Evolutionary conservation across 2,888 invertebrate genomes (phyloP), one percentile per base, ranked within the genome.

Genomic region (Dermolepida albohirtum): DNA sequence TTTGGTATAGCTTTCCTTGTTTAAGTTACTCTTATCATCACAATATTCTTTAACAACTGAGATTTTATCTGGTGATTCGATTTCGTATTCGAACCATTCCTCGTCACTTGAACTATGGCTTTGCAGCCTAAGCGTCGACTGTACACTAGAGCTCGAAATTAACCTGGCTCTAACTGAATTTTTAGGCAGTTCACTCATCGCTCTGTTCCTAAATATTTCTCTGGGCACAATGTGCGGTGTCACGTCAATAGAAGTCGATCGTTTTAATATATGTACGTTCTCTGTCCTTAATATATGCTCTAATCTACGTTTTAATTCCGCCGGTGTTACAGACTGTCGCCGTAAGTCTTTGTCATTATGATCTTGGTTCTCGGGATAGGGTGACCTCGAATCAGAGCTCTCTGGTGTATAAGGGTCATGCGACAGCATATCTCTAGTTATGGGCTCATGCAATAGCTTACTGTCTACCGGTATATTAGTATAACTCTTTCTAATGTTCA

Each of bases 361-460:
- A 59, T 85, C 83, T 47, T 78, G 75, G 5, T 83, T 77, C 71
- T 85, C 88, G 0, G 87, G 85, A 70, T 86, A 86, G 0, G 93
- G 92, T 50, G 91, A 90, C 75, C 89, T 91, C 17, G 92, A 92
- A 76, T 93, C 93, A 72, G 89, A 86, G 80, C 92, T 92, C 77
- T 93, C 93, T n/a, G 93, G 93, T 0, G 93, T 93, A 76, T 93
- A 93, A 0, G 93, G 93, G 75, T 92, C 92, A 76, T 89, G 83
- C 77, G 76, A 74, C 40, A 83, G 74, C 82, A 81, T 82, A 66
- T 80, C 82, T 72, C 83, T 83, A 75, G 85, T 80, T 71, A 85
- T 83, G 70, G 81, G 83, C 74, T 87, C 86, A 83, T 86, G 86
- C 84, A 87, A 82, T 72, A 86, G 79, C 77, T 84, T 84, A 50